Evolutionary conservation across 2,888 invertebrate species (phyloP), one percentile per base, ranked within the genome.

Genomic region (Graphium colonna): DNA sequence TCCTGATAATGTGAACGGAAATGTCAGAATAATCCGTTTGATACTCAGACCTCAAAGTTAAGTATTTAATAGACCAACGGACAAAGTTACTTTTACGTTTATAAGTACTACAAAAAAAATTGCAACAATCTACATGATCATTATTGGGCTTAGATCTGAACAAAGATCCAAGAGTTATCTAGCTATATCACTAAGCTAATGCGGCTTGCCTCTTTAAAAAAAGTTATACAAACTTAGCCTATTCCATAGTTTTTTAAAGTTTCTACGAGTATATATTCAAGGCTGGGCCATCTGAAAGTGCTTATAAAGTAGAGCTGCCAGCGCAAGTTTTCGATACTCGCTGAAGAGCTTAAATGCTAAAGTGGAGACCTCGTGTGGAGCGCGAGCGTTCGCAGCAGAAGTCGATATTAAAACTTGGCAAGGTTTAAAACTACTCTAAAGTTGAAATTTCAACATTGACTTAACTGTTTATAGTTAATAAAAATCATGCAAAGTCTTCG

Each of bases 261-360:
- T 21, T 17, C 26, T 31, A 15, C 46, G 31, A 3, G 39, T 33
- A 26, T 12, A 28, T 39, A 46, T 40, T 51, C 40, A 51, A 48
- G 31, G 15, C 52, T 26, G 36, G 46, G 17, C 36, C 33, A 16
- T 42, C 38, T 17, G 33, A 21, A 52, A 52, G 52, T 42, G 36
- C 47, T 52, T 48, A 52, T 48, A 52, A 48, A 52, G 39, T 51
- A 40, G 40, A 21, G 39, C 31, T 12, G 9, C 28, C 36, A 36
- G 36, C 28, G 40, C 28, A 46, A 46, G 47, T 52, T 52, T 48
- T 43, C 47, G 42, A 43, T 52, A 38, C 42, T 48, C 38, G 36
- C 36, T 31, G 36, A 21, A 46, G 43, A 36, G n/a, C 18, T 39
- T 43, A 21, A 52, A 38, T 36, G 36, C 16, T 28, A 26, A 8